Percentiles rank a stretch among this genome's conserved stretches.
Evolutionary conservation across 2,797 vertebrate species (phyloP).

Genomic region (Craterocephalus amniculus): DNA sequence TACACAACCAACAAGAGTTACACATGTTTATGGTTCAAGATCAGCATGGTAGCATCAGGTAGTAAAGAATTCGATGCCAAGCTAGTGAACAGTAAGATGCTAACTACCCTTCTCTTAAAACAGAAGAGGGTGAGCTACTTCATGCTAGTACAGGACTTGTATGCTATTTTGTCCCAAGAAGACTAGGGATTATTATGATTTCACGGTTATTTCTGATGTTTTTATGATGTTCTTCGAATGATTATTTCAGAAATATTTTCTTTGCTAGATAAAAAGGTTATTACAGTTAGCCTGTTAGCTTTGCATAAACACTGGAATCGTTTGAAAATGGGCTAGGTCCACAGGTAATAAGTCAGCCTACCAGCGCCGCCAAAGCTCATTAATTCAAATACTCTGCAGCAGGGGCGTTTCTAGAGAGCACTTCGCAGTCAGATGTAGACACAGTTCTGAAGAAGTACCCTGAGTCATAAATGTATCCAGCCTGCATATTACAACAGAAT

Average conservation of each 20-base stretch:
- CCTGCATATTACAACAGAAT: too few relatives aligned
- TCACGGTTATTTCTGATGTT: too few relatives aligned
- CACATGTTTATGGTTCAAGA: neutral
- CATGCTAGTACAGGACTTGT: too few relatives aligned
- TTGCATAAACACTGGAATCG: neutral
- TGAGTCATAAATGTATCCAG: too few relatives aligned
- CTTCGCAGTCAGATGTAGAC: too few relatives aligned
- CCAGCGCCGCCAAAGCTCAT: neutral
- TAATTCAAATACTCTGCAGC: conserved; percentile 13
- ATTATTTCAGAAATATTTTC: neutral
- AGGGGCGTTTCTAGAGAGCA: too few relatives aligned
- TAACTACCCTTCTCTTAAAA: neutral
- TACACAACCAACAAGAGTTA: neutral
- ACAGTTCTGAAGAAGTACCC: too few relatives aligned
- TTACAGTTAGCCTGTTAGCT: neutral
- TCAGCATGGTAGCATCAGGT: neutral
- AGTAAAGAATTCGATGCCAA: too few relatives aligned
- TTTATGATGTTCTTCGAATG: neutral
- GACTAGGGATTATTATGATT: too few relatives aligned
- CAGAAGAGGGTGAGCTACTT: neutral
- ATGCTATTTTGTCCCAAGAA: too few relatives aligned
- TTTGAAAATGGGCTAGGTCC: neutral
- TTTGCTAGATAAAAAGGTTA: neutral
- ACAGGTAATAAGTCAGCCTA: neutral
- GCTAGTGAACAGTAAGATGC: too few relatives aligned